These are phyloP conservation scores for Melitaea cinxia DNA, from an alignment of 1,140 invertebrate genomes.

Conservation along the genomic window DNA sequence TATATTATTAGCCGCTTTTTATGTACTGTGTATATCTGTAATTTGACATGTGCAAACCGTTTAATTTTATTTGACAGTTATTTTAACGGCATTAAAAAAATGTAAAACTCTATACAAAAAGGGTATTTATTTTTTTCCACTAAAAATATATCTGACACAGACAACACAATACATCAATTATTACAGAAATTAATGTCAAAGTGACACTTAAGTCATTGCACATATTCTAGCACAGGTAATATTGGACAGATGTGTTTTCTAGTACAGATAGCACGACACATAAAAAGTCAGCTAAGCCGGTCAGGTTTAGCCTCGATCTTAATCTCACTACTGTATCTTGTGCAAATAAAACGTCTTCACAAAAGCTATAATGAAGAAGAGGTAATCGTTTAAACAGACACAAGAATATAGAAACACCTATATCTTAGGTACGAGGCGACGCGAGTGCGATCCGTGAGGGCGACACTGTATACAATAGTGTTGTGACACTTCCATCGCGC, in stretches of 20 bases:
- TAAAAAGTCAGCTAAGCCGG: constrained; percentile 14
- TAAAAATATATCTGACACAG: too few species aligned
- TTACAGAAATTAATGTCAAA: background rate
- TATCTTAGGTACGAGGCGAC: constrained; percentile 53
- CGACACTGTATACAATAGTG: constrained; percentile 32
- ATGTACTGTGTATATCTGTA: constrained; percentile 14
- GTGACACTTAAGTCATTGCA: background rate
- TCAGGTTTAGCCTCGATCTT: constrained; percentile 71
- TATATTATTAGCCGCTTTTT: constrained; percentile 17
- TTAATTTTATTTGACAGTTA: too few species aligned
- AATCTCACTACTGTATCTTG: constrained; percentile 72
- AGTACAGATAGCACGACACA: constrained; percentile 12
- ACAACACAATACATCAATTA: background rate
- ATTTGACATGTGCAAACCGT: background rate
- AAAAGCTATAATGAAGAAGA: constrained; percentile 79
- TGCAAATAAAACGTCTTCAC: constrained; percentile 76
- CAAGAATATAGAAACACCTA: constrained; percentile 79
- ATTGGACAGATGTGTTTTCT: constrained; percentile 1
- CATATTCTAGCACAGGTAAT: background rate
- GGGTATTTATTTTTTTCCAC: too few species aligned
- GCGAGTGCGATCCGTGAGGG: background rate
- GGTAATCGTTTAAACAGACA: constrained; percentile 78
- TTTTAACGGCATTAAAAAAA: too few species aligned
- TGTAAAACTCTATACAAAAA: too few species aligned
- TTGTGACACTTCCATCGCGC: constrained; percentile 15